Base-by-base conservation (phyloP, 2,888 invertebrate genomes). In the Parnassius smintheus region DNA sequence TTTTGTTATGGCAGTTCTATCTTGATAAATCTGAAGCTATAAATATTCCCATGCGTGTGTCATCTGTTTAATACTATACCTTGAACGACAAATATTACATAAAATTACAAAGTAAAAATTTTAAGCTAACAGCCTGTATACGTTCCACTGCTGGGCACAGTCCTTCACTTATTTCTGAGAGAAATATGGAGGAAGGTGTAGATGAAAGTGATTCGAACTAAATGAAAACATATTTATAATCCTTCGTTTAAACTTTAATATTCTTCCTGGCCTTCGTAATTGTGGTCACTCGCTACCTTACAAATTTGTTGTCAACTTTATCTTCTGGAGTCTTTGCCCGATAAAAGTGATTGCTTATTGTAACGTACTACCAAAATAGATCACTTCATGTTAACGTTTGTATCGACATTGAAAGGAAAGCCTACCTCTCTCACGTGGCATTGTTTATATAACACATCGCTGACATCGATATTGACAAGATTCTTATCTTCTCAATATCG, bases 331-430 rank as follows among this genome's bases (percentile, higher is more conserved):
- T 84, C 85, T 88, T 86, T 88, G 89, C 75, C 86, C 87, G 89
- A 91, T 90, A 90, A 88, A 78, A 81, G 75, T 71, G 71, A 74
- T 72, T 71, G 73, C 69, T 74, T 78, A 81, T 80, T 81, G 77
- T 84, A 86, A 84, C 86, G 82, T 76, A 73, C 75, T 71, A 78
- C 81, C 66, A 82, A 88, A 88, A 87, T 85, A 88, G 80, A 83
- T 77, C 81, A 80, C 80, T 83, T 80, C 77, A 82, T 75, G 81
- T 77, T 73, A 73, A 25, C 9, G 75, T 75, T 70, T 59, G 56
- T 49, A 61, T 61, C 72, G 80, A 77, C 80, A 81, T 78, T 75
- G 78, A 78, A 73, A 73, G 73, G 72, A 76, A 75, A 76, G 70
- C 70, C 71, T 78, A 71, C 66, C 71, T 45, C 71, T 75, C 85